Percentiles rank a stretch among this genome's conserved stretches.
phyloP scores from a whole-genome alignment of 2,888 invertebrate genomes.

The Meliscaeva auricollis region DNA sequence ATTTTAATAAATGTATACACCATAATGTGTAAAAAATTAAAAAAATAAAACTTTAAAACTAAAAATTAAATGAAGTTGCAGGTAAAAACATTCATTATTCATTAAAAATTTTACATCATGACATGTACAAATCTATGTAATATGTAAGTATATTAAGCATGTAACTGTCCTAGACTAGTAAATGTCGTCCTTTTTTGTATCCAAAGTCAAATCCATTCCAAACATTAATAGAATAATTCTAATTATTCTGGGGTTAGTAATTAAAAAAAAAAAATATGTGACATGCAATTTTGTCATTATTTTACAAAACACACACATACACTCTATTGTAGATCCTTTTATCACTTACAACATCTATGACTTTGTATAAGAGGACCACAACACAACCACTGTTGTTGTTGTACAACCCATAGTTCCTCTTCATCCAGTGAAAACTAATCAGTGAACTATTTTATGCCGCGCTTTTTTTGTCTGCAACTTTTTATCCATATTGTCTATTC shows the following conservation, averaged over 20 bases:
- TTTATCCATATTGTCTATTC: constrained; percentile 2
- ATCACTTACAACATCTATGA: background rate
- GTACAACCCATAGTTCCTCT: background rate
- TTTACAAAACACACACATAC: constrained; percentile 9
- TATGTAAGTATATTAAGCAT: no score
- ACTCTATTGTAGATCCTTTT: background rate
- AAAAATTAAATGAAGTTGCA: background rate
- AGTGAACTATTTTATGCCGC: constrained; percentile 61
- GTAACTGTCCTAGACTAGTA: background rate
- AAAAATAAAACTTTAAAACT: no score
- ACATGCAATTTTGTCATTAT: constrained; percentile 42
- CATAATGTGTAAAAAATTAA: no score
- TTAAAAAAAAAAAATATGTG: constrained; percentile 53
- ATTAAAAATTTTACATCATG: no score
- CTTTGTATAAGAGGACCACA: constrained; percentile 5
- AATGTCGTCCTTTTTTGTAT: background rate
- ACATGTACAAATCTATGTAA: no score
- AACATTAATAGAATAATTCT: constrained; percentile 20
- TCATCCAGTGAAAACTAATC: constrained; percentile 60
- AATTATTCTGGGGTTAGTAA: constrained; percentile 47
- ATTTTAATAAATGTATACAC: no score
- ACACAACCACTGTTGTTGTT: constrained; percentile 14
- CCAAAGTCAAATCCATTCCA: background rate
- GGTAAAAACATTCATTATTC: constrained; percentile 21
- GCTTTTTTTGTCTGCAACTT: constrained; percentile 43